These are phyloP conservation scores for Glaucopsyche alexis DNA, from an alignment of 2,888 invertebrate genomes.

Conservation along the genomic window DNA sequence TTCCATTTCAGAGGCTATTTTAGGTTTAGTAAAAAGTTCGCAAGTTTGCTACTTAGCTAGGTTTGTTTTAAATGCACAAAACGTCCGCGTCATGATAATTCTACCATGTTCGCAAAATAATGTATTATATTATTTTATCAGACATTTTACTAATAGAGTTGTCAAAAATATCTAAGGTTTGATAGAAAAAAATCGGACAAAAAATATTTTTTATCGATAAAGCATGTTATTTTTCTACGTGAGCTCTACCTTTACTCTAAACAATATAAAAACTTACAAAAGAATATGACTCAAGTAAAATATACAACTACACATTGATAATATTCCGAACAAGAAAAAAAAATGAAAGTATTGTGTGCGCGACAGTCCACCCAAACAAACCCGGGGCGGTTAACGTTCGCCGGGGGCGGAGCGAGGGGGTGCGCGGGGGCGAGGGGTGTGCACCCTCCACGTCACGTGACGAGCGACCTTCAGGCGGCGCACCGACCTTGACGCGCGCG, in stretches of 20 bases:
- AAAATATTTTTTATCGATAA: too few species aligned
- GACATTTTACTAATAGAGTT: too few species aligned
- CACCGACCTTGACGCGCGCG: constrained; percentile 79
- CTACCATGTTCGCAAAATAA: too few species aligned
- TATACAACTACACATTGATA: not conserved
- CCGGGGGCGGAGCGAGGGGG: constrained; percentile 42
- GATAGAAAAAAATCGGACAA: too few species aligned
- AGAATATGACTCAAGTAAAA: not conserved
- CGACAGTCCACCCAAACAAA: constrained; percentile 52
- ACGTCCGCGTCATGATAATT: too few species aligned
- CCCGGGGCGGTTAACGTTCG: constrained; percentile 42
- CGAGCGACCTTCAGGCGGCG: constrained; percentile 77
- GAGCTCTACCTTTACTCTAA: not conserved
- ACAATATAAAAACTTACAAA: not conserved
- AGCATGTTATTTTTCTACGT: too few species aligned
- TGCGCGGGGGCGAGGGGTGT: constrained; percentile 49
- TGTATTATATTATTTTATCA: too few species aligned
- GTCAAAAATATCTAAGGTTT: too few species aligned
- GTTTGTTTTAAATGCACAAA: not conserved
- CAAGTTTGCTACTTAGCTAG: not conserved
- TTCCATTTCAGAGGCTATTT: too few species aligned
- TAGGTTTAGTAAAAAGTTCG: not conserved
- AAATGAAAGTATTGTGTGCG: constrained; percentile 47
- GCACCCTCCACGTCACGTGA: constrained; percentile 74
- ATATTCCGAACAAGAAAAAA: constrained; percentile 19